These are phyloP conservation scores for Brachylomia viminalis DNA, from an alignment of 2,888 invertebrate species.

Conservation along the genomic window DNA sequence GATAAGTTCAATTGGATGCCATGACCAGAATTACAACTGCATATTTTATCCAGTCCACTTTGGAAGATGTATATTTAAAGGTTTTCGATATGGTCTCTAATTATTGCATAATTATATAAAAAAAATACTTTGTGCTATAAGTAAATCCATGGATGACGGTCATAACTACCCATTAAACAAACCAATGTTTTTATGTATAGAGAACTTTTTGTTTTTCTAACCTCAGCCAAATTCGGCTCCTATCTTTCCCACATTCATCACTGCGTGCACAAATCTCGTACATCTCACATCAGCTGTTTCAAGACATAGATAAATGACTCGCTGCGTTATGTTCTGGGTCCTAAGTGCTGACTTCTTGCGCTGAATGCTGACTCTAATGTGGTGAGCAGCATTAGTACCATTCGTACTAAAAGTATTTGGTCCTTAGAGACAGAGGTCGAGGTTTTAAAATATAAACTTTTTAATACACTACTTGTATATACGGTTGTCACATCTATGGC, in stretches of 20 bases:
- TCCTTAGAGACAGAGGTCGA: conserved; percentile 4
- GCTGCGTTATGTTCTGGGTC: conserved; percentile 9
- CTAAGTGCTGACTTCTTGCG: conserved; percentile 40
- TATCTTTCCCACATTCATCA: conserved; percentile 23
- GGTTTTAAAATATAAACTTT: conserved; percentile 5
- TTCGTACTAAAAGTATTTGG: conserved; percentile 33
- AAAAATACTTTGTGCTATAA: background rate
- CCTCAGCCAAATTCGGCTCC: background rate
- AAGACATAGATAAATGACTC: conserved; percentile 50
- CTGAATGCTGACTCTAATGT: conserved; percentile 29
- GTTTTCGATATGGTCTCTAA: background rate
- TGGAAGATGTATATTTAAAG: background rate
- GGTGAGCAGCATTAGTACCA: conserved; percentile 16
- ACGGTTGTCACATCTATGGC: background rate
- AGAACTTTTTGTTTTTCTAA: background rate
- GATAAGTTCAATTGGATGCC: background rate
- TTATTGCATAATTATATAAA: no score
- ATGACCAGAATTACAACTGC: background rate
- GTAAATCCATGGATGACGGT: background rate
- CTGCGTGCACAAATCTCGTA: conserved; percentile 17
- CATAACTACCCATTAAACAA: background rate
- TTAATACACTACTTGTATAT: background rate
- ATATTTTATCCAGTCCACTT: background rate
- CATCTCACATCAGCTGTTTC: conserved; percentile 38
- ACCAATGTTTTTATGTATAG: background rate